Evolutionary conservation across 2,797 vertebrate genomes (phyloP), one percentile per base, ranked within the genome.

Genomic region (Spea hammondii): DNA sequence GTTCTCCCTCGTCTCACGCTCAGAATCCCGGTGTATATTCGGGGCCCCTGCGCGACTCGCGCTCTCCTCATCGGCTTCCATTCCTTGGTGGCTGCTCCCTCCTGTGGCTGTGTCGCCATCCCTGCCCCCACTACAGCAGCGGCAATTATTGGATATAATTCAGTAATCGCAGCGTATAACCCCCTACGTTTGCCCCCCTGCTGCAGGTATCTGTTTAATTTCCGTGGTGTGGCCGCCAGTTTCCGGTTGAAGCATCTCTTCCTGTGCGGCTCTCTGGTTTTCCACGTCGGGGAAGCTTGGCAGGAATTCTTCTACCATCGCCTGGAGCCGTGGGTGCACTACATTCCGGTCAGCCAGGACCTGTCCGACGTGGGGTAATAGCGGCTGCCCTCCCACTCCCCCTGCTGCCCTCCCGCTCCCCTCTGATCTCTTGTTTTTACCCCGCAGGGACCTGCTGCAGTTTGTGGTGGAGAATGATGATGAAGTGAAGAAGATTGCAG

Each of bases 211-310:
- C 93, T 99, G 53, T 99, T 99, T 86, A 99, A 99, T 90, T 99
- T 99, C 85, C 93, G 98, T 0, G 98, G 98, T 0, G 97, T 99
- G 72, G 97, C 97, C 0, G 97, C 98, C 84, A 99, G 98, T 87
- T 99, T 99, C 89, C 96, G 98, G 3, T 84, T 99, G 86, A 99
- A 99, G 78, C 98, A 99, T 82, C 95, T 99, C 72, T 99, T 99
- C 86, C 90, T 99, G 47, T 99, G 98, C 1, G 94, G 95, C 6
- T 98, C 98, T 0, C 89, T 99, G 60, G 95, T 99, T 83, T 98
- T 99, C 76, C 97, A 99, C 0, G 96, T 99, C 0, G 98, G 97
- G 1, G 93, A 96, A 4, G 94, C 97, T 10, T 99, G 98, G 98
- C 75, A 94, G 83, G 98, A 99, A 89, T 99, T 98, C 86, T 99